Percentiles rank a stretch among this genome's conserved stretches.
Conservation (phyloP, 2,888 invertebrate genomes). For the Beris chalybata region DNA sequence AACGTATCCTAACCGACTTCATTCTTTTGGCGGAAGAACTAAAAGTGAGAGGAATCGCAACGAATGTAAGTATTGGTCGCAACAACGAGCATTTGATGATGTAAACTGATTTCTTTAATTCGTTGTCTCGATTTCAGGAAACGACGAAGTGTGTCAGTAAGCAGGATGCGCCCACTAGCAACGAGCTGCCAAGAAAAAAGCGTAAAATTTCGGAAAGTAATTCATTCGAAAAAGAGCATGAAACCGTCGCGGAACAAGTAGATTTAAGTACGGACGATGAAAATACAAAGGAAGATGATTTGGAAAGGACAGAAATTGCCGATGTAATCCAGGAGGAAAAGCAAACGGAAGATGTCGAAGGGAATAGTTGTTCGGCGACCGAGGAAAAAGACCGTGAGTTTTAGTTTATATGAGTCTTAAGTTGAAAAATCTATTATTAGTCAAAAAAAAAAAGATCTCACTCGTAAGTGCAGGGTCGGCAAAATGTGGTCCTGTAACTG, state of each 20-base stretch:
- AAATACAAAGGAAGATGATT: neutral
- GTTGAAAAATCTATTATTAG: no score
- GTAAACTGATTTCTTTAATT: no score
- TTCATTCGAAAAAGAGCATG: neutral
- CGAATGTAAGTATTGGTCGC: constrained; percentile 28
- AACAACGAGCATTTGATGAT: no score
- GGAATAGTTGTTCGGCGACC: neutral
- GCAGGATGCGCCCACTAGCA: no score
- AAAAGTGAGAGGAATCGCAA: constrained; percentile 39
- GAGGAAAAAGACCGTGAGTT: no score
- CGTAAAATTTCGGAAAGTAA: neutral
- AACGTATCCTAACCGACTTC: constrained; percentile 39
- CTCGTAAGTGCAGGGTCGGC: no score
- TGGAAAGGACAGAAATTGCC: neutral
- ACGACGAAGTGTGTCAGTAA: no score
- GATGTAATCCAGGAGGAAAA: neutral
- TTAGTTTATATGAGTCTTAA: no score
- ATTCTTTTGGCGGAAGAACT: constrained; percentile 39
- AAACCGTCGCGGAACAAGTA: neutral
- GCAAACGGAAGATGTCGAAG: neutral
- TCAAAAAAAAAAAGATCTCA: no score
- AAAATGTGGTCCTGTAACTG: no score
- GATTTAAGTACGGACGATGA: constrained; percentile 6
- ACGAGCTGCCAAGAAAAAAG: neutral
- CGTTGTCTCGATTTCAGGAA: no score